Conservation (phyloP, 2,113 vertebrate species). For the Sclerurus mexicanus region DNA sequence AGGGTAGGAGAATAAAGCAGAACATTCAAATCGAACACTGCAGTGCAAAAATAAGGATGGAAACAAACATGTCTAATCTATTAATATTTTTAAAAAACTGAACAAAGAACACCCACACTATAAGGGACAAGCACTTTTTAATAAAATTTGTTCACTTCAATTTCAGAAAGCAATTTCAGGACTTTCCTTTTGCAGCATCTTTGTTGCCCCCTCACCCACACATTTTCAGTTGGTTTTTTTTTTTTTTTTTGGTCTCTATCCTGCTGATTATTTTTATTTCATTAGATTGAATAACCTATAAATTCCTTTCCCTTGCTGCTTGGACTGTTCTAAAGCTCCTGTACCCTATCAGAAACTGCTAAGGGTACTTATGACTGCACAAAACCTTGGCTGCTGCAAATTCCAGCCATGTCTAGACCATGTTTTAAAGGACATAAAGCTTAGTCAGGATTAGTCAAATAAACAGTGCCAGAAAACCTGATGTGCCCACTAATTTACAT, state of each 20-base stretch:
- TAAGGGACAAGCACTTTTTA: background rate
- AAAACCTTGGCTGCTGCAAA: background rate
- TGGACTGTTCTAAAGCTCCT: background rate
- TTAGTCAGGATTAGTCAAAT: background rate
- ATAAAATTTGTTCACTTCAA: background rate
- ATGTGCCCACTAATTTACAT: background rate
- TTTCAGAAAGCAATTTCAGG: background rate
- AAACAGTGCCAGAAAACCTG: background rate
- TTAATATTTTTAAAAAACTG: background rate
- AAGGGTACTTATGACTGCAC: background rate
- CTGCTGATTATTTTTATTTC: background rate
- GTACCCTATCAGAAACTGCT: background rate
- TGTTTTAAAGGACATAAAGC: background rate
- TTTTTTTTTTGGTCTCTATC: background rate
- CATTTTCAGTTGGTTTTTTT: background rate
- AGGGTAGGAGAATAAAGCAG: background rate
- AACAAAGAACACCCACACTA: too few relatives aligned
- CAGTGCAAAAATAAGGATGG: background rate
- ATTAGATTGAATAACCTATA: background rate
- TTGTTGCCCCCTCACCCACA: background rate
- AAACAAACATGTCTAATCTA: background rate
- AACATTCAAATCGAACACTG: background rate
- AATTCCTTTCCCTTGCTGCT: background rate
- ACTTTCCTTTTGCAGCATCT: background rate
- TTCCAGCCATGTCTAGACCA: accelerated